Percentiles rank a stretch among this genome's conserved stretches.
Conservation (phyloP, 2,113 vertebrate species). For the Gopherus evgoodei region DNA sequence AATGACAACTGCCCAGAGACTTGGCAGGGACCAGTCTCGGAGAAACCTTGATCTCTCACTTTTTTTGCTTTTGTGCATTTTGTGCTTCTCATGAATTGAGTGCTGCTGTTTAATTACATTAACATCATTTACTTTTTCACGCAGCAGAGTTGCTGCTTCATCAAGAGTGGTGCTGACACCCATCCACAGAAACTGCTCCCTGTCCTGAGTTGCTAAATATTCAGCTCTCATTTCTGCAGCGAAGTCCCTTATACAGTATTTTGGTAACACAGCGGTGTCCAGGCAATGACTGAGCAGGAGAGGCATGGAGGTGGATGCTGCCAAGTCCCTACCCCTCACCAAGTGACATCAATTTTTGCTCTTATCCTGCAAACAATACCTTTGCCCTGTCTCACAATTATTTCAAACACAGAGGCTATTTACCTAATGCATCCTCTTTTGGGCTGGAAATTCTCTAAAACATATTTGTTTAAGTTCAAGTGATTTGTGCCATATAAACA, state of each 20-base stretch:
- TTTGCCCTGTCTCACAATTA: background rate
- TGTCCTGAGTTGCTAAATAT: background rate
- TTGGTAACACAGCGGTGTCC: background rate
- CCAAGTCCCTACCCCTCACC: too few relatives aligned
- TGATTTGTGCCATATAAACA: background rate
- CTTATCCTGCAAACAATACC: background rate
- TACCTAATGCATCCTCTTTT: background rate
- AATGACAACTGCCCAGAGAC: background rate
- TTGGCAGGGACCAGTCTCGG: background rate
- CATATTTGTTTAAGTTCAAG: background rate
- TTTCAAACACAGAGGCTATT: background rate
- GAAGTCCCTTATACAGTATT: background rate
- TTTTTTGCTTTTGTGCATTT: background rate
- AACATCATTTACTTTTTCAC: background rate
- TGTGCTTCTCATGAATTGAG: background rate
- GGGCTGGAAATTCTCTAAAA: background rate
- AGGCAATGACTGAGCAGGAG: background rate
- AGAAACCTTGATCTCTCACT: background rate
- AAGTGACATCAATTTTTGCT: background rate
- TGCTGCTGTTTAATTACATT: constrained; percentile 19
- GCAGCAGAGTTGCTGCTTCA: constrained; percentile 5
- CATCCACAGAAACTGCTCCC: background rate
- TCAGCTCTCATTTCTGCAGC: background rate
- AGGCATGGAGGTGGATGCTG: background rate
- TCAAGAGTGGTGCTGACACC: background rate